Evolutionary conservation across 2,888 invertebrate genomes (phyloP).

Genomic region (Uloborus plumipes): DNA sequence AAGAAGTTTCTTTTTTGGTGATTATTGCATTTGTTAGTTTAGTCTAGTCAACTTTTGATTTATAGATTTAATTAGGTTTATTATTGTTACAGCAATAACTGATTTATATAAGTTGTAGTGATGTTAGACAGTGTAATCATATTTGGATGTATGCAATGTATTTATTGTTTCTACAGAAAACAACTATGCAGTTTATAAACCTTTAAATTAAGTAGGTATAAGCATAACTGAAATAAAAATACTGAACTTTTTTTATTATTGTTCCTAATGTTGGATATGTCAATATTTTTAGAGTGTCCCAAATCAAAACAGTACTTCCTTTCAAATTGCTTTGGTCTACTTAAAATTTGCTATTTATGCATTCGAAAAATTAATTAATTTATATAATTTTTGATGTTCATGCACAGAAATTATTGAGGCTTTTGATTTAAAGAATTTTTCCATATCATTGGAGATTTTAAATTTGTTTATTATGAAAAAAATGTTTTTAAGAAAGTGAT

Average conservation of each 20-base stretch:
- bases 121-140: constrained; percentile 41
- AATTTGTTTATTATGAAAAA: constrained; percentile 1
- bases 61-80: constrained; percentile 62
- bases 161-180: constrained; percentile 62
- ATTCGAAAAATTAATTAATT: too few species aligned
- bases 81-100: constrained; percentile 56
- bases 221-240: neutral
- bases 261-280: constrained; percentile 8
- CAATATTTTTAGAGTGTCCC: neutral
- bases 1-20: constrained; percentile 33
- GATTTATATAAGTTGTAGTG: constrained; percentile 62
- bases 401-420: too few species aligned
- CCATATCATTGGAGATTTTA: too few species aligned
- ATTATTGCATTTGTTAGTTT: constrained; percentile 64
- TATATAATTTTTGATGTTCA: too few species aligned
- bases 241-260: too few species aligned
- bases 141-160: constrained; percentile 56
- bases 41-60: constrained; percentile 64
- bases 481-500: neutral
- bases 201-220: constrained; percentile 17
- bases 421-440: too few species aligned
- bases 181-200: constrained; percentile 26
- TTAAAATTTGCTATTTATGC: too few species aligned
- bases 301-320: neutral
- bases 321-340: too few species aligned